Evolutionary conservation across 2,113 vertebrate genomes (phyloP), one percentile per base, ranked within the genome.

Genomic region (Neogale vison): DNA sequence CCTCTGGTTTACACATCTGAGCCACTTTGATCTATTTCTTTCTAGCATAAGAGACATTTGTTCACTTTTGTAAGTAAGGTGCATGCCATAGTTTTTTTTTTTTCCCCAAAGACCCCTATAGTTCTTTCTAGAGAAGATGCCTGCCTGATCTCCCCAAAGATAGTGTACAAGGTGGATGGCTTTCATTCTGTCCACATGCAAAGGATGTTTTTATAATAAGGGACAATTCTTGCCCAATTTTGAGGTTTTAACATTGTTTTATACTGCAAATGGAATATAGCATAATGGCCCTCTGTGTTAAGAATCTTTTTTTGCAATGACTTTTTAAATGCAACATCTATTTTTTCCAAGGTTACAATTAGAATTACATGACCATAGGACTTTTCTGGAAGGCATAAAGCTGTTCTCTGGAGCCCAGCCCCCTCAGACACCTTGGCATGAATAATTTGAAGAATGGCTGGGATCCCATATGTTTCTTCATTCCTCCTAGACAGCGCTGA

Each of bases 261-360:
- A 50, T 92, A 80, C 39, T 55, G 24, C 13, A 93, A 93, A 82
- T 55, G 14, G 34, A 85, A 88, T 77, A 31, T 57, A 94, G 20
- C 45, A 72, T 47, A 57, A 95, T 94, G 71, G 20, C 42, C 39
- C 45, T 95, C 71, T 90, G 65, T 96, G 85, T 47, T 61, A 93
- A 74, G 24, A 87, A 57, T 88, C 67, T 92, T 87, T 86, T 79
- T 82, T 92, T 95, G 50, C 55, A 55, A n/a, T 74, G 85, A 81
- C 85, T 97, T 88, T 93, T 85, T 83, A 85, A 92, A 72, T 80
- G 72, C 4, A 34, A 34, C 21, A 21, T 79, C 69, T 86, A 65
- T 86, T 87, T 65, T 57, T 96, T 96, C 86, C 85, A 95, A 96
- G 85, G 50, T 96, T 98, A 94, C 90, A 76, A 97, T 97, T 98